These are phyloP conservation scores for Apostichopus parvimensis DNA, from an alignment of 35 echinoderm and acorn worm species.

Conservation along the genomic window DNA sequence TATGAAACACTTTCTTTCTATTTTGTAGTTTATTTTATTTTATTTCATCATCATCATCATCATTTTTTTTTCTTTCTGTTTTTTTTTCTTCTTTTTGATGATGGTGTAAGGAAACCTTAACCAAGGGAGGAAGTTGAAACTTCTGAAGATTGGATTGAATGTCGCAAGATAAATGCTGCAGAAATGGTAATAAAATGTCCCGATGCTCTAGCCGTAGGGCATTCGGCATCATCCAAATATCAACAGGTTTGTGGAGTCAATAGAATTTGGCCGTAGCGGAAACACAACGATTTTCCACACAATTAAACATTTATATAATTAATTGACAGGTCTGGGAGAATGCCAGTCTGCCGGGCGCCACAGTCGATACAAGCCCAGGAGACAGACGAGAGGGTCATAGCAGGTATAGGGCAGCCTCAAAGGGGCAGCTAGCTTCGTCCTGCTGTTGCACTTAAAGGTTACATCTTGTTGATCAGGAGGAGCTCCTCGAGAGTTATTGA, in stretches of 20 bases:
- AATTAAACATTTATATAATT: conserved; percentile 64
- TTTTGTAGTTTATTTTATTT: neutral
- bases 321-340: conserved; percentile 52
- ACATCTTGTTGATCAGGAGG: neutral
- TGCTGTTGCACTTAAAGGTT: conserved; percentile 6
- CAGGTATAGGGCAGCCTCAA: conserved; percentile 37
- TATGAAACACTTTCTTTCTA: conserved; percentile 28
- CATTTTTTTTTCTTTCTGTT: neutral
- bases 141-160: conserved; percentile 37
- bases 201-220: conserved; percentile 41
- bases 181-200: conserved; percentile 55
- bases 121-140: conserved; percentile 36
- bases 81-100: neutral
- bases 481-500: neutral
- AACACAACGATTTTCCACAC: conserved; percentile 60
- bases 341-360: conserved; percentile 42
- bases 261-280: conserved; percentile 43
- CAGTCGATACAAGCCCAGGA: conserved; percentile 57
- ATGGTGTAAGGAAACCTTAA: conserved; percentile 27
- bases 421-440: neutral
- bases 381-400: conserved; percentile 43
- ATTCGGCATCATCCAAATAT: conserved; percentile 10
- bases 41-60: too few relatives aligned
- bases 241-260: conserved; percentile 51
- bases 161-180: conserved; percentile 41